These are phyloP conservation scores for Heterochromis multidens DNA, from an alignment of 2,113 vertebrate genomes.

Conservation along the genomic window DNA sequence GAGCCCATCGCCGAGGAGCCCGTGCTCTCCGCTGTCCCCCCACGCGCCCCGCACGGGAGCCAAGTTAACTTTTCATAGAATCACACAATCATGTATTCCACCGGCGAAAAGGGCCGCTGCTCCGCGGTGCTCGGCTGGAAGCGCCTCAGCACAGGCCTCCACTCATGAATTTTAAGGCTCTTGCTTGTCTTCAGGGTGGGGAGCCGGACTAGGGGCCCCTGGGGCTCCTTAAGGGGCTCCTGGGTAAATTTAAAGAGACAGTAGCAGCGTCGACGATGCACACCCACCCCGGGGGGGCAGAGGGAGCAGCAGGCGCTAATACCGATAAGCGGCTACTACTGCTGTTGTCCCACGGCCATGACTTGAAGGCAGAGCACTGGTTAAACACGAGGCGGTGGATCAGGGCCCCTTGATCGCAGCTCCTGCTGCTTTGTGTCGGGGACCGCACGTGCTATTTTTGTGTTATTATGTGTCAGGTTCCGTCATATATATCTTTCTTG, in stretches of 20 bases:
- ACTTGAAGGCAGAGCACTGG: background rate
- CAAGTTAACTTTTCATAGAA: conserved; percentile 78
- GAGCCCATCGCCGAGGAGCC: conserved; percentile 66
- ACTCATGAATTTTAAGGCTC: conserved; percentile 78
- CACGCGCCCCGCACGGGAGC: conserved; percentile 61
- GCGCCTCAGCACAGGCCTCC: conserved; percentile 67
- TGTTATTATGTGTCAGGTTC: background rate
- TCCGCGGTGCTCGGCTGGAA: conserved; percentile 37
- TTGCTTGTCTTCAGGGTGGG: conserved; percentile 87
- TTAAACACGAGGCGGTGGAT: conserved; percentile 8
- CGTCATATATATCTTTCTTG: background rate
- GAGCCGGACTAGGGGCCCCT: conserved; percentile 92
- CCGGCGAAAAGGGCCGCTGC: conserved; percentile 36
- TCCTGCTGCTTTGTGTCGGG: background rate
- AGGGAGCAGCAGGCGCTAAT: conserved; percentile 41
- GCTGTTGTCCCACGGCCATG: conserved; percentile 16
- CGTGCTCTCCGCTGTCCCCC: conserved; percentile 58
- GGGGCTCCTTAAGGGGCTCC: conserved; percentile 96
- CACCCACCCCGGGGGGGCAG: conserved; percentile 49
- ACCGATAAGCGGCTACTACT: conserved; percentile 45
- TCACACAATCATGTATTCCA: conserved; percentile 28
- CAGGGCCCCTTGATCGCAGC: conserved; percentile 20
- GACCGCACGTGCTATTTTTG: background rate
- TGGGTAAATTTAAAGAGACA: conserved; percentile 99
- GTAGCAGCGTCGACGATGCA: conserved; percentile 76